Percentiles rank a stretch among this genome's conserved stretches.
phyloP scores from a whole-genome alignment of 2,888 invertebrate species.

The Agrotis ipsilon region DNA sequence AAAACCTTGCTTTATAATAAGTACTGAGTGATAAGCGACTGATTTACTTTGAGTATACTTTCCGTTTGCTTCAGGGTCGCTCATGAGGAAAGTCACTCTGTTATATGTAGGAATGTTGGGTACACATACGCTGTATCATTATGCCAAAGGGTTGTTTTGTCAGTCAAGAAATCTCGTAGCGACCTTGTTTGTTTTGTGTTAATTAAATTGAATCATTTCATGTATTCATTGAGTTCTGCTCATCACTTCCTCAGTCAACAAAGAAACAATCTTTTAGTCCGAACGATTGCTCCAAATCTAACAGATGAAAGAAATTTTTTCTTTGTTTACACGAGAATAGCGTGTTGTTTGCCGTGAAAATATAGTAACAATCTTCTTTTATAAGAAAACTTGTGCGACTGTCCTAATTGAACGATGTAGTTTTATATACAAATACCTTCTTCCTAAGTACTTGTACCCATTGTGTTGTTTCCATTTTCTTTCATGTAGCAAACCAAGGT shows the following conservation, averaged over 20 bases:
- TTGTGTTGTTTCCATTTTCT: slow-evolving; percentile 6
- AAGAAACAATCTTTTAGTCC: slow-evolving; percentile 68
- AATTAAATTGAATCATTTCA: slow-evolving; percentile 58
- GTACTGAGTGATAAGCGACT: slow-evolving; percentile 32
- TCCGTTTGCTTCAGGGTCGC: slow-evolving; percentile 5
- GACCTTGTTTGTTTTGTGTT: slow-evolving; percentile 31
- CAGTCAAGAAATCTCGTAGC: slow-evolving; percentile 19
- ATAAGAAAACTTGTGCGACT: slow-evolving; percentile 67
- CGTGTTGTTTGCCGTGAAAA: slow-evolving; percentile 67
- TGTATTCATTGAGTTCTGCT: slow-evolving; percentile 48
- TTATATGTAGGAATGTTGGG: background rate
- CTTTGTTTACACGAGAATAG: slow-evolving; percentile 60
- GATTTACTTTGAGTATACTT: slow-evolving; percentile 28
- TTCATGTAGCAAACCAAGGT: slow-evolving; percentile 39
- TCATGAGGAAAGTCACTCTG: slow-evolving; percentile 16
- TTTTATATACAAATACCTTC: slow-evolving; percentile 32
- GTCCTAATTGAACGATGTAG: slow-evolving; percentile 65
- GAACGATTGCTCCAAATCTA: slow-evolving; percentile 65
- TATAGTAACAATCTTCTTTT: slow-evolving; percentile 65
- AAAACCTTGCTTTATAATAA: slow-evolving; percentile 31
- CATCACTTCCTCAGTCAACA: slow-evolving; percentile 53
- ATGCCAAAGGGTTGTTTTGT: slow-evolving; percentile 28
- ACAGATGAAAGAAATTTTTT: slow-evolving; percentile 67
- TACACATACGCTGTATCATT: background rate
- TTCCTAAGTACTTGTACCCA: slow-evolving; percentile 24